Evolutionary conservation across 2,113 vertebrate species (phyloP).

Genomic region (Protobothrops flavoviridis): DNA sequence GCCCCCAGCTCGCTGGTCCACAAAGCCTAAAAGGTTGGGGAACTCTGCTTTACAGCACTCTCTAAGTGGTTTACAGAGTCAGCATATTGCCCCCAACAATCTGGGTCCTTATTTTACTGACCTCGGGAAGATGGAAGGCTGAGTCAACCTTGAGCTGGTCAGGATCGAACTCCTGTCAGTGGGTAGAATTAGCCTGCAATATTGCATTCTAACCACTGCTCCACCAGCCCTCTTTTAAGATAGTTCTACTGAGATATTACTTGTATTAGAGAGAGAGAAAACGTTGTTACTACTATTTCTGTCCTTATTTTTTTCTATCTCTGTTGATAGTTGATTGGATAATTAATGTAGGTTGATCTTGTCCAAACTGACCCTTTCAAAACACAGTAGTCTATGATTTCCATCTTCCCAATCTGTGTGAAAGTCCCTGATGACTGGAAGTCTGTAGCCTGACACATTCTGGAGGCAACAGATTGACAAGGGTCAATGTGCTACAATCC

Average conservation of each 20-base stretch:
- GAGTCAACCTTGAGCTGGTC: neutral
- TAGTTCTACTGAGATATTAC: neutral
- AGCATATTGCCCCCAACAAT: neutral
- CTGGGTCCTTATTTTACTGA: neutral
- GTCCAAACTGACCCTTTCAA: neutral
- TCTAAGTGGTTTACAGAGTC: neutral
- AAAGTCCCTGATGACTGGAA: neutral
- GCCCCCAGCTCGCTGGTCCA: no score
- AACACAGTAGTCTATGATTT: neutral
- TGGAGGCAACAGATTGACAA: neutral
- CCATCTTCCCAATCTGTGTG: neutral
- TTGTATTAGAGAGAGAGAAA: neutral
- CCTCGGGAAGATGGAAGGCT: neutral
- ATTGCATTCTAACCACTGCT: neutral
- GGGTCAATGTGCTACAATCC: neutral
- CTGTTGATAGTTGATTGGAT: neutral
- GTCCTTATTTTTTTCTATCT: conserved; percentile 18
- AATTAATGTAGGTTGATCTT: neutral
- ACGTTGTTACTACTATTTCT: neutral
- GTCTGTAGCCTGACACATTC: neutral
- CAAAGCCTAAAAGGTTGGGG: no score
- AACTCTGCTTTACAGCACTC: neutral
- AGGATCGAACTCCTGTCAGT: neutral
- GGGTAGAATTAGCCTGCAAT: neutral
- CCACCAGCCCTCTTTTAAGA: neutral